Evolutionary conservation across 2,113 vertebrate species (phyloP).

Genomic region (Gnathonemus echidnorhynchus): DNA sequence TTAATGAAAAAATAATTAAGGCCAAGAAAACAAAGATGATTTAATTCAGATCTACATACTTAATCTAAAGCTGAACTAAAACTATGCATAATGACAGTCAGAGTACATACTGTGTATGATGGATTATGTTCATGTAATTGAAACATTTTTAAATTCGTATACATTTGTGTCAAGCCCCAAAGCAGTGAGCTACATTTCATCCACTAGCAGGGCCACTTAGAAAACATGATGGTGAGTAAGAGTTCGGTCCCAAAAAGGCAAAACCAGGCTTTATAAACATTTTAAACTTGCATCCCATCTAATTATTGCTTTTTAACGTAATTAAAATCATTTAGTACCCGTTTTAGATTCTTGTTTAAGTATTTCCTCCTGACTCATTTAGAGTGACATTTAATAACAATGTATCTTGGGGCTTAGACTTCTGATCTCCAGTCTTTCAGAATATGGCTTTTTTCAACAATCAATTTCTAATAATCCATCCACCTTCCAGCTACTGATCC

Average conservation of each 20-base stretch:
- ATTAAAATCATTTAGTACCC: not conserved
- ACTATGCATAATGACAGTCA: not conserved
- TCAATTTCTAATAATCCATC: not conserved
- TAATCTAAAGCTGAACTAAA: slow-evolving; percentile 44
- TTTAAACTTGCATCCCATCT: not conserved
- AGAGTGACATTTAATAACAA: not conserved
- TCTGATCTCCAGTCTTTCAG: not conserved
- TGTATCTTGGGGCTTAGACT: not conserved
- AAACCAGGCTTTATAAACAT: not conserved
- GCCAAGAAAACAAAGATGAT: slow-evolving; percentile 53
- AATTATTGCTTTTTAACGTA: not conserved
- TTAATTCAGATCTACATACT: slow-evolving; percentile 49
- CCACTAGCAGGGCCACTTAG: not conserved
- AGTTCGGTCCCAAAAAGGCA: not conserved
- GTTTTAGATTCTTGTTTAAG: not conserved
- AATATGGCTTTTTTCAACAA: not conserved
- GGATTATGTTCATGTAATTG: not conserved
- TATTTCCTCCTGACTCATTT: not conserved
- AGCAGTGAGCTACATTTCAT: not conserved
- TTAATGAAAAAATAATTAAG: slow-evolving; percentile 58
- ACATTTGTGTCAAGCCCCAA: not conserved
- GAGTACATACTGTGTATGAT: not conserved
- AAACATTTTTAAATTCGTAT: not conserved
- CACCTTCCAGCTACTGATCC: not conserved
- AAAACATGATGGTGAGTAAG: not conserved